phyloP scores from a whole-genome alignment of 1,140 invertebrate genomes.

The Limonius californicus region DNA sequence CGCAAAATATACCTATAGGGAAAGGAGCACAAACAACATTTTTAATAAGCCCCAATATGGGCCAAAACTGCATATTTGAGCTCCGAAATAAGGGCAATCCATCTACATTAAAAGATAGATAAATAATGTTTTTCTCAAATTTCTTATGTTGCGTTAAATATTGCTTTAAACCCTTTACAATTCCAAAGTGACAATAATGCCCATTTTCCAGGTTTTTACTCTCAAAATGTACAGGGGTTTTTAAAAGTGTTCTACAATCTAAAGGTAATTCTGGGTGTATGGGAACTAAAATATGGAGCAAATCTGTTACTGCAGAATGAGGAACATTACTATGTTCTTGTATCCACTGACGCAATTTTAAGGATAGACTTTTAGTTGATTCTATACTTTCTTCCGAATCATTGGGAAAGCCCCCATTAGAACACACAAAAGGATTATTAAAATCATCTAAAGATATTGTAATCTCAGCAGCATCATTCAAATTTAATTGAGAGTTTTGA shows the following conservation, averaged over 20 bases:
- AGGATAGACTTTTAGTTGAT: no score
- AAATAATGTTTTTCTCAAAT: background rate
- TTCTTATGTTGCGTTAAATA: background rate
- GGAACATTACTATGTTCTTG: background rate
- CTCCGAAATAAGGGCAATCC: slow-evolving; percentile 20
- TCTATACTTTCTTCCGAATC: no score
- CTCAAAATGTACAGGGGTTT: background rate
- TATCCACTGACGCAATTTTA: background rate
- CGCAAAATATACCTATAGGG: slow-evolving; percentile 8
- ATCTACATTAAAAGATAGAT: slow-evolving; percentile 18
- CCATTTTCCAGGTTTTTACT: background rate
- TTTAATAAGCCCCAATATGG: slow-evolving; percentile 21
- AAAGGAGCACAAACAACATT: background rate
- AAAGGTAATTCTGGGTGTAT: background rate
- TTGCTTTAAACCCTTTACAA: background rate
- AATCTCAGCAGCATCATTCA: no score
- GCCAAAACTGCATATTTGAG: slow-evolving; percentile 18
- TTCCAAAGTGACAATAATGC: background rate
- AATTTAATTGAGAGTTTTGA: no score
- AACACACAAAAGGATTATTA: background rate
- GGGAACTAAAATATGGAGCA: background rate
- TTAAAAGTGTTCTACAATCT: background rate
- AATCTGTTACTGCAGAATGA: background rate
- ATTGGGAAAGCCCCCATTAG: no score
- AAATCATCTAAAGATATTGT: background rate